Base-by-base conservation (phyloP, 2,888 invertebrate genomes). In the Drosophila affinis region DNA sequence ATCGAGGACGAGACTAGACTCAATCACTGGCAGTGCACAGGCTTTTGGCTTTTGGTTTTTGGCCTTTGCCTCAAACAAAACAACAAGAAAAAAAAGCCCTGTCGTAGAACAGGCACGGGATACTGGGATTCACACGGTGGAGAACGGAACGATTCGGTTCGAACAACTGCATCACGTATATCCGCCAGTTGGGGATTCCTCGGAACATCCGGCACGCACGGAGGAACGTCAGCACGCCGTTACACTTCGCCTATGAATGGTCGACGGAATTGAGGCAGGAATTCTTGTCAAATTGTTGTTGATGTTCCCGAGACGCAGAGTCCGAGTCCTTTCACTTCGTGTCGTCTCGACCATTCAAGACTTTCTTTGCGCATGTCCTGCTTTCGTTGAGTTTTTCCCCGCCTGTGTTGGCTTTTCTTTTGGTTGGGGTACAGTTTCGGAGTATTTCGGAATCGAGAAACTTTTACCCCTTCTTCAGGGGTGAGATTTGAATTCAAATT, bases 211-310 rank as follows among this genome's bases (percentile, higher is more conserved):
- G 76, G 67, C 75, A 51, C 71, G 45, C 29, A 62, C 59, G 59
- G 60, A 49, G 58, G 75, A 70, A 78, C 91, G 90, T 91, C 91
- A 87, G 79, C 79, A 87, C 88, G 77, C 81, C 78, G 81, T 79
- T 83, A 90, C 88, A 81, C 82, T 88, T 89, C 88, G 88, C 87
- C 91, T 87, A 83, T 82, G 88, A 91, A 91, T 91, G 85, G 39
- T 39, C 70, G 79, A 86, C 77, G 70, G 64, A 82, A 82, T 68
- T 76, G 76, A 76, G 72, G 75, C 72, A 67, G 68, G 56, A 67
- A 72, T 83, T 78, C 76, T 86, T 76, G 78, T 74, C 68, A 55
- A 74, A 78, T 76, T 78, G 78, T 83, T 84, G 76, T 80, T 72
- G 74, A 74, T 72, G 76, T 69, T 62, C 70, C 67, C 39, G 39